Conservation (phyloP, 2,113 vertebrate genomes). For the Centrocercus urophasianus region DNA sequence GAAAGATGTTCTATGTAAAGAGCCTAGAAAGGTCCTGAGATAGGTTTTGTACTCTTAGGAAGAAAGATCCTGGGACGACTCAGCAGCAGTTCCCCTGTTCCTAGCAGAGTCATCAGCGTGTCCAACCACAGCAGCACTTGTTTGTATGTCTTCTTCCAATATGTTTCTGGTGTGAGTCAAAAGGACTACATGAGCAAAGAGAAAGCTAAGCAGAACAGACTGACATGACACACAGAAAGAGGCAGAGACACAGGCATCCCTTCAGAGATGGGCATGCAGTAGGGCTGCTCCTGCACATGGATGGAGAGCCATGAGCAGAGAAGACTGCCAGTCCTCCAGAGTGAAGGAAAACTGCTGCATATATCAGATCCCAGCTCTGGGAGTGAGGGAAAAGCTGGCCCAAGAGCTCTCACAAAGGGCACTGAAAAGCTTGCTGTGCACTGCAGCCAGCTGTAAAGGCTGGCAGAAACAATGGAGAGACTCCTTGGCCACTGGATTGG, state of each 20-base stretch:
- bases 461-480: background rate
- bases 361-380: background rate
- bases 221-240: background rate
- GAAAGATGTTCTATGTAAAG: background rate
- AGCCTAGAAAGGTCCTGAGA: background rate
- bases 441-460: background rate
- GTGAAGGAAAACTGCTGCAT: background rate
- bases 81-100: background rate
- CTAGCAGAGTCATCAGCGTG: background rate
- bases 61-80: background rate
- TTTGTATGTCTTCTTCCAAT: background rate
- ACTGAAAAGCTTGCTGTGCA: background rate
- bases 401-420: slow-evolving; percentile 38
- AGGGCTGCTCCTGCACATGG: fast-evolving
- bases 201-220: background rate
- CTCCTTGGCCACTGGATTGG: fast-evolving
- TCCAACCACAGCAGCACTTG: background rate
- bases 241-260: background rate
- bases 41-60: background rate
- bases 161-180: background rate
- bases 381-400: background rate
- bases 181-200: background rate
- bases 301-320: background rate
- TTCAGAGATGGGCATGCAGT: background rate
- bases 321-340: background rate